phyloP scores from a whole-genome alignment of 2,888 invertebrate species.

The Acanthosoma haemorrhoidale region DNA sequence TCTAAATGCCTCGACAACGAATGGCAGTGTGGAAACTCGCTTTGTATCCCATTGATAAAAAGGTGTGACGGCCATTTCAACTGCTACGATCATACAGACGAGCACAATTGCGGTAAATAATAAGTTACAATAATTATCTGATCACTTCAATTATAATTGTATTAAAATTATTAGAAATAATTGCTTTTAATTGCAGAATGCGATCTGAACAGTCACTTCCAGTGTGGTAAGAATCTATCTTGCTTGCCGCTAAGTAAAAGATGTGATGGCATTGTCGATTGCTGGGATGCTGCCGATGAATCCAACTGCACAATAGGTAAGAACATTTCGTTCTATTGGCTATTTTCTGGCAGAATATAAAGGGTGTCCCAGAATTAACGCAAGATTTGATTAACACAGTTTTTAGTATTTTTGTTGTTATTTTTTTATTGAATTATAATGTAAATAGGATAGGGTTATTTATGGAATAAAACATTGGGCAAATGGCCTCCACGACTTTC shows the following conservation, averaged over 20 bases:
- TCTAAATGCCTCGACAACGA: conserved; percentile 57
- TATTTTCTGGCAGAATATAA: too few relatives aligned
- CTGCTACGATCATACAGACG: conserved; percentile 69
- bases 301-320: conserved; percentile 55
- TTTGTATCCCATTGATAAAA: conserved; percentile 59
- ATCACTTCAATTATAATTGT: background rate
- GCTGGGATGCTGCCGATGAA: conserved; percentile 74
- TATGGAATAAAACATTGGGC: too few relatives aligned
- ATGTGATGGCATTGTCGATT: conserved; percentile 68
- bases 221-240: conserved; percentile 67
- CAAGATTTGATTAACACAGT: too few relatives aligned
- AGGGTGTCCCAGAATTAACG: too few relatives aligned
- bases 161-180: background rate
- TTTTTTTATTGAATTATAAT: too few relatives aligned
- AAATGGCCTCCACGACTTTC: too few relatives aligned
- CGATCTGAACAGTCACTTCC: conserved; percentile 61
- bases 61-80: conserved; percentile 68
- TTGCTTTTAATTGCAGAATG: conserved; percentile 53
- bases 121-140: background rate
- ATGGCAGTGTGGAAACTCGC: conserved; percentile 67
- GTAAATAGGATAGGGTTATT: too few relatives aligned
- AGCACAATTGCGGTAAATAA: conserved; percentile 61
- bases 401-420: too few relatives aligned
- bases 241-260: conserved; percentile 63
- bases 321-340: too few relatives aligned